phyloP scores from a whole-genome alignment of 2,797 vertebrate genomes.

The Melanotaenia trifasciata region DNA sequence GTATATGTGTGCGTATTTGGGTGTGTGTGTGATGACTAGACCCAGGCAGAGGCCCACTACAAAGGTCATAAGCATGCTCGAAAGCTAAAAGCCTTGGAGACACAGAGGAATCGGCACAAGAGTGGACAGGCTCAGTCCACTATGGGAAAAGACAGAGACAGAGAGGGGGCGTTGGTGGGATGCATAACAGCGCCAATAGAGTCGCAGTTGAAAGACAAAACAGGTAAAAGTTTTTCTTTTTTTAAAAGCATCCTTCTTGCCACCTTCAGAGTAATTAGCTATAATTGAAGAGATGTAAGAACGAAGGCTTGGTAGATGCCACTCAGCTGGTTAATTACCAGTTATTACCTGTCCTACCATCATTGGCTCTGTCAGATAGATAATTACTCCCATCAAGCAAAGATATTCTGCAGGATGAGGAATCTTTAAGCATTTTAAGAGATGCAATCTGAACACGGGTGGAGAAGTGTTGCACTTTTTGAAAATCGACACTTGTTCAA shows the following conservation, averaged over 20 bases:
- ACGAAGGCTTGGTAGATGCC: constrained; percentile 65
- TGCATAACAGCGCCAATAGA: constrained; percentile 44
- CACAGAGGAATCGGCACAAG: constrained; percentile 81
- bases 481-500: constrained; percentile 15
- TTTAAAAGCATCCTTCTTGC: constrained; percentile 24
- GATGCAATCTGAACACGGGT: constrained; percentile 32
- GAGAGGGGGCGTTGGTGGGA: constrained; percentile 35
- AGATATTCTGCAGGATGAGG: constrained; percentile 42
- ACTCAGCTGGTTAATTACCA: constrained; percentile 72
- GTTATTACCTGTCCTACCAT: constrained; percentile 73
- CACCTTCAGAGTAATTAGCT: constrained; percentile 59
- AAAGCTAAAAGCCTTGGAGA: constrained; percentile 92
- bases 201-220: constrained; percentile 53
- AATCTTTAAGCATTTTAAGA: constrained; percentile 41
- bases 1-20: constrained; percentile 19
- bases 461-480: constrained; percentile 8
- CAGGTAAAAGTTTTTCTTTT: constrained; percentile 62
- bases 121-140: constrained; percentile 35
- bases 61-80: constrained; percentile 96
- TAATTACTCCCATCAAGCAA: constrained; percentile 71
- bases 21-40: constrained; percentile 78
- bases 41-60: constrained; percentile 96
- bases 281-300: constrained; percentile 62
- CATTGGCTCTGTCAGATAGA: constrained; percentile 61
- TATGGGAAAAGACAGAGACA: constrained; percentile 50